A percentile compares a stretch with the other conserved stretches of the same genome.
Evolutionary conservation across 2,888 invertebrate genomes (phyloP).

Genomic region (Thereva nobilitata): DNA sequence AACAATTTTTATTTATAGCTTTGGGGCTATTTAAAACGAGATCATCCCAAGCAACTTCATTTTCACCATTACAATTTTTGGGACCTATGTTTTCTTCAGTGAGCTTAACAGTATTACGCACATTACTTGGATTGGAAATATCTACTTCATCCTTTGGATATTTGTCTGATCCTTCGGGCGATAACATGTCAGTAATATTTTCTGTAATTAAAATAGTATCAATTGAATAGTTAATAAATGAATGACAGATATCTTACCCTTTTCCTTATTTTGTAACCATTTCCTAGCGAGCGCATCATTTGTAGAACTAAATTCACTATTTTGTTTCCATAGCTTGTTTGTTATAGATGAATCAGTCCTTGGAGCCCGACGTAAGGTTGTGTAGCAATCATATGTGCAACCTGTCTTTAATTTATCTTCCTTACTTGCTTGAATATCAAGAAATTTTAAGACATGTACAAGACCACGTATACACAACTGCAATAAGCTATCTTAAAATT

Average conservation of each 20-base stretch:
- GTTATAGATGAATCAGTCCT: conserved; percentile 51
- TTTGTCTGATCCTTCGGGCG: too few relatives aligned
- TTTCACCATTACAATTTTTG: too few relatives aligned
- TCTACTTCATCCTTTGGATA: too few relatives aligned
- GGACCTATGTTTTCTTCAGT: too few relatives aligned
- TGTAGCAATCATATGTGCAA: conserved; percentile 56
- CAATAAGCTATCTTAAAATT: conserved; percentile 44
- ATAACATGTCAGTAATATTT: too few relatives aligned
- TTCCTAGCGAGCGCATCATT: conserved; percentile 80
- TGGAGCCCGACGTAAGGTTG: conserved; percentile 55
- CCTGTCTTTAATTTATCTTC: conserved; percentile 55
- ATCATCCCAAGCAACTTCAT: too few relatives aligned
- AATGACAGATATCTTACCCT: conserved; percentile 52
- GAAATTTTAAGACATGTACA: conserved; percentile 92
- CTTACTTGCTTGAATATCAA: conserved; percentile 85
- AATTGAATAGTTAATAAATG: too few relatives aligned
- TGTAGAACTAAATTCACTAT: conserved; percentile 60
- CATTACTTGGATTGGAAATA: too few relatives aligned
- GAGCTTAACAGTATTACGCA: too few relatives aligned
- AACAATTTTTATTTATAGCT: too few relatives aligned
- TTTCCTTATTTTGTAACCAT: conserved; percentile 76
- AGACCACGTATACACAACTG: conserved; percentile 89
- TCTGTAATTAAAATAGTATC: too few relatives aligned
- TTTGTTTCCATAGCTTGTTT: conserved; percentile 17
- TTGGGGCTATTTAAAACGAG: too few relatives aligned